Conservation (phyloP, 2,888 invertebrate genomes). For the Lepidonotus clava region DNA sequence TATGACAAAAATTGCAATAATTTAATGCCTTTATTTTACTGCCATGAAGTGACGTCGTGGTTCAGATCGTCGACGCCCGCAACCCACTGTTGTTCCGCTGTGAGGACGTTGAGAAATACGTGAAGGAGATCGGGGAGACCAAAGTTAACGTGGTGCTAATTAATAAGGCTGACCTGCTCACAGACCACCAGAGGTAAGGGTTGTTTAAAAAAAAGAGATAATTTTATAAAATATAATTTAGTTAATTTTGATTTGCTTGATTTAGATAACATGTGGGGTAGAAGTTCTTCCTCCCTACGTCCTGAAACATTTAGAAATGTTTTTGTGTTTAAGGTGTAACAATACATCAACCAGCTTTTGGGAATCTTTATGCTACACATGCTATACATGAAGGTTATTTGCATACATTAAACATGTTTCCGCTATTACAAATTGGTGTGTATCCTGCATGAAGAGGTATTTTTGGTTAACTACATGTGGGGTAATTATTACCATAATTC, state of each 20-base stretch:
- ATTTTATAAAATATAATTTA: not conserved
- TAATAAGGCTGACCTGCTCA: constrained; percentile 97
- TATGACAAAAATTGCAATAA: too few relatives aligned
- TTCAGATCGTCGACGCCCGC: constrained; percentile 97
- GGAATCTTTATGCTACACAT: too few relatives aligned
- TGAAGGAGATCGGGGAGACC: constrained; percentile 86
- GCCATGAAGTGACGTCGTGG: constrained; percentile 94
- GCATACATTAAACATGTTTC: too few relatives aligned
- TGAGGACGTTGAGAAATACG: constrained; percentile 93
- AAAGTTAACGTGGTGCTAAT: constrained; percentile 92
- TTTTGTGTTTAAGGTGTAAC: too few relatives aligned
- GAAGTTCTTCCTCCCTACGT: not conserved
- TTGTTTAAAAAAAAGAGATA: too few relatives aligned
- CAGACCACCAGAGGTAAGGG: constrained; percentile 87
- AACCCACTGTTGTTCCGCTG: constrained; percentile 97
- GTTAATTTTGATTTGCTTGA: not conserved
- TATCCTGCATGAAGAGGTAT: too few relatives aligned
- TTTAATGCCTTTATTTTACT: too few relatives aligned
- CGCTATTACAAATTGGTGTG: too few relatives aligned
- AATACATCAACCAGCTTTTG: too few relatives aligned
- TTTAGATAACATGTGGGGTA: not conserved
- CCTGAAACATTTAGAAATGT: not conserved
- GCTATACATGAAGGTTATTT: too few relatives aligned
- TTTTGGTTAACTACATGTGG: too few relatives aligned
- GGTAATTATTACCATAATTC: too few relatives aligned